Conservation (phyloP, 2,113 vertebrate species). For the Amphilophus citrinellus region DNA sequence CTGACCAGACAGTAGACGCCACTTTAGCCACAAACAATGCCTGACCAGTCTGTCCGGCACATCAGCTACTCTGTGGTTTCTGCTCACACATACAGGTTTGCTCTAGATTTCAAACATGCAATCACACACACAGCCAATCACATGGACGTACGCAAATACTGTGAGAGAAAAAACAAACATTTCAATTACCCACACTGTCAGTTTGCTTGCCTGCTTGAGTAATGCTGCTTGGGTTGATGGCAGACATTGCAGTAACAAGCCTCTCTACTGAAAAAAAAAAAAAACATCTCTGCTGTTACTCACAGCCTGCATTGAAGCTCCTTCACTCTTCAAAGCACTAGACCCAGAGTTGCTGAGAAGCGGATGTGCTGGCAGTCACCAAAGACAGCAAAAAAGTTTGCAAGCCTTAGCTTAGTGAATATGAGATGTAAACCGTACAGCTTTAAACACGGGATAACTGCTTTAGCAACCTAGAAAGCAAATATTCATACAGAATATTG, state of each 20-base stretch:
- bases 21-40: neutral
- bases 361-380: constrained; percentile 1
- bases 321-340: neutral
- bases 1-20: constrained; percentile 11
- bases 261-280: neutral
- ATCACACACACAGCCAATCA: neutral
- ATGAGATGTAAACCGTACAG: neutral
- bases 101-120: neutral
- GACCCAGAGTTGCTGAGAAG: constrained; percentile 12
- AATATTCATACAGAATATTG: neutral
- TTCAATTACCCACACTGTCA: constrained; percentile 29
- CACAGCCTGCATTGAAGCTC: neutral
- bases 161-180: neutral
- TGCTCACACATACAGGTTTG: neutral
- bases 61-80: constrained; percentile 15
- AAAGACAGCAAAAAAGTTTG: neutral
- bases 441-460: neutral
- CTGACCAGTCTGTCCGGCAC: constrained; percentile 5
- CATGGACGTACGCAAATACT: neutral
- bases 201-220: constrained; percentile 36
- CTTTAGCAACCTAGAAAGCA: neutral
- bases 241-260: constrained; percentile 58
- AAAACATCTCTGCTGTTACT: neutral
- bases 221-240: constrained; percentile 14
- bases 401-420: neutral